Percentiles rank a stretch among this genome's conserved stretches.
phyloP scores from a whole-genome alignment of 2,797 vertebrate species.

The Semaprochilodus insignis region DNA sequence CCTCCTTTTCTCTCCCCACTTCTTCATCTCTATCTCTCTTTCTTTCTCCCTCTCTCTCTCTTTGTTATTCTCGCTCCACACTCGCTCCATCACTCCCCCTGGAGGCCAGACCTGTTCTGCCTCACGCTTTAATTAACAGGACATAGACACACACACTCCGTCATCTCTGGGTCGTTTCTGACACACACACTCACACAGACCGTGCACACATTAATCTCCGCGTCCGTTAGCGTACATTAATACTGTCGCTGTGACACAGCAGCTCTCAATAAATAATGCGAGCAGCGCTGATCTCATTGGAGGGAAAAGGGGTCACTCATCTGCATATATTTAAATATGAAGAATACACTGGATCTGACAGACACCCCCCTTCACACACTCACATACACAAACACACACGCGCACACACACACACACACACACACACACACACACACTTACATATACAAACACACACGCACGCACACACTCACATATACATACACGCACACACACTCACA shows the following conservation, averaged over 20 bases:
- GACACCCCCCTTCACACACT: not conserved
- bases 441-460: too few relatives aligned
- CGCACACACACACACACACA: too few relatives aligned
- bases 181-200: constrained; percentile 48
- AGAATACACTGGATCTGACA: constrained; percentile 27
- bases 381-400: constrained; percentile 11
- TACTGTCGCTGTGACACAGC: constrained; percentile 43
- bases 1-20: not conserved
- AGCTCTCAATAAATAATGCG: constrained; percentile 44
- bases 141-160: constrained; percentile 52
- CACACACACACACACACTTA: too few relatives aligned
- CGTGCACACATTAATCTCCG: constrained; percentile 49
- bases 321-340: constrained; percentile 44
- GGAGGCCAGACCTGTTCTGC: constrained; percentile 49
- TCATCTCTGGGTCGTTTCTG: constrained; percentile 52
- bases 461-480: too few relatives aligned
- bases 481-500: too few relatives aligned
- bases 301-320: constrained; percentile 46
- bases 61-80: constrained; percentile 24
- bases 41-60: constrained; percentile 22
- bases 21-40: not conserved
- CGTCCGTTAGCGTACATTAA: constrained; percentile 49
- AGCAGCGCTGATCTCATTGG: constrained; percentile 30
- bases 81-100: constrained; percentile 35
- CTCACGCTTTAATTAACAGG: constrained; percentile 55